Evolutionary conservation across 2,113 vertebrate species (phyloP).

Genomic region (Scomber scombrus): DNA sequence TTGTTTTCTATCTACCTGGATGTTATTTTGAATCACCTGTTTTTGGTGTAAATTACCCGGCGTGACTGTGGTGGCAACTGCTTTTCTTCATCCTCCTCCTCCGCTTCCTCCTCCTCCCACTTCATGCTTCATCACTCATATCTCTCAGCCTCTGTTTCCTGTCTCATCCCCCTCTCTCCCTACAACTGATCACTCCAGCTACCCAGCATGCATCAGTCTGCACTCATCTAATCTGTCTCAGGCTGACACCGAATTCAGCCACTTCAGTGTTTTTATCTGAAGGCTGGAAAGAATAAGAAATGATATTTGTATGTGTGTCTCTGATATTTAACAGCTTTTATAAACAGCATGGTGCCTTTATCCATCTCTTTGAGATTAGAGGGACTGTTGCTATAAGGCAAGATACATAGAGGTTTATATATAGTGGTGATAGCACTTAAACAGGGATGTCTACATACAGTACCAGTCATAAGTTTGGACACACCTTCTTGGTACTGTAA

Average conservation of each 20-base stretch:
- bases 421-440: too few relatives aligned
- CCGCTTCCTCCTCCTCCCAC: background rate
- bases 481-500: too few relatives aligned
- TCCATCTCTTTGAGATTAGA: too few relatives aligned
- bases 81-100: background rate
- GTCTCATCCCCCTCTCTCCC: constrained; percentile 26
- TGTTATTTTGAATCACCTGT: constrained; percentile 4
- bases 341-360: too few relatives aligned
- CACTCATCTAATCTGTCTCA: background rate
- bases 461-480: too few relatives aligned
- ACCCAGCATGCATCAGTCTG: constrained; percentile 28
- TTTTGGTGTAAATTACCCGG: background rate
- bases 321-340: background rate
- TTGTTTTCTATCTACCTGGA: background rate
- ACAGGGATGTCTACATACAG: too few relatives aligned
- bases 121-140: constrained; percentile 28
- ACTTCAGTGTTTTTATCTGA: constrained; percentile 6
- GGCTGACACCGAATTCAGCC: background rate
- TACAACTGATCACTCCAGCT: constrained; percentile 5
- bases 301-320: background rate
- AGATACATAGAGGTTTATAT: too few relatives aligned
- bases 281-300: background rate
- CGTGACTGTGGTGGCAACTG: background rate
- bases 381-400: too few relatives aligned
- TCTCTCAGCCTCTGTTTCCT: constrained; percentile 24